Percentiles rank a stretch among this genome's conserved stretches.
Conservation (phyloP, 1,140 invertebrate species). For the Lysiphlebus fabarum region DNA sequence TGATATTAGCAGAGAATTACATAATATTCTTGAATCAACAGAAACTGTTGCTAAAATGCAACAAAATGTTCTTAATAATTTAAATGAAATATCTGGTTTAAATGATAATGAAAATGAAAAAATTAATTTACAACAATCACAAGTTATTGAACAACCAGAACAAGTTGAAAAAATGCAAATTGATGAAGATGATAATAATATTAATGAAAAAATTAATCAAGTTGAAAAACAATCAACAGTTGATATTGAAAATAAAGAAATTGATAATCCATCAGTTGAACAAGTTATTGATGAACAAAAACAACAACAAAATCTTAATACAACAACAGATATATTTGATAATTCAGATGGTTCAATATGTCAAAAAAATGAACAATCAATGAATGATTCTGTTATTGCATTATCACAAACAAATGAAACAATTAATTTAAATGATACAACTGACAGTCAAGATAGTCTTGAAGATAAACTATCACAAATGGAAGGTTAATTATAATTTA, state of each 20-base stretch:
- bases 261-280: not conserved
- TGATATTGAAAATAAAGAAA: constrained; percentile 15
- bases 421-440: constrained; percentile 46
- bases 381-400: constrained; percentile 41
- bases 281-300: constrained; percentile 16
- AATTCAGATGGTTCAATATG: constrained; percentile 24
- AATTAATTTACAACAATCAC: too few species aligned
- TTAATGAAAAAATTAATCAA: not conserved
- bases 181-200: not conserved
- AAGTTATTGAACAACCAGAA: constrained; percentile 21
- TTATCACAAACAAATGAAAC: constrained; percentile 37
- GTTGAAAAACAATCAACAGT: not conserved
- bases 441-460: constrained; percentile 50
- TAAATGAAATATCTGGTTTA: constrained; percentile 41
- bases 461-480: constrained; percentile 52
- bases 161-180: not conserved
- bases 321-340: constrained; percentile 44
- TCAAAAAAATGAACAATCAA: constrained; percentile 28
- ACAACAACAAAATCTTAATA: constrained; percentile 33
- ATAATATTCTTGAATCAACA: constrained; percentile 47
- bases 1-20: constrained; percentile 49
- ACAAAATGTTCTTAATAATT: constrained; percentile 45
- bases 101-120: constrained; percentile 23
- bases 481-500: constrained; percentile 42
- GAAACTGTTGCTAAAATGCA: constrained; percentile 51